Base-by-base conservation (phyloP, 2,888 invertebrate species). In the Nomada lathburiana region DNA sequence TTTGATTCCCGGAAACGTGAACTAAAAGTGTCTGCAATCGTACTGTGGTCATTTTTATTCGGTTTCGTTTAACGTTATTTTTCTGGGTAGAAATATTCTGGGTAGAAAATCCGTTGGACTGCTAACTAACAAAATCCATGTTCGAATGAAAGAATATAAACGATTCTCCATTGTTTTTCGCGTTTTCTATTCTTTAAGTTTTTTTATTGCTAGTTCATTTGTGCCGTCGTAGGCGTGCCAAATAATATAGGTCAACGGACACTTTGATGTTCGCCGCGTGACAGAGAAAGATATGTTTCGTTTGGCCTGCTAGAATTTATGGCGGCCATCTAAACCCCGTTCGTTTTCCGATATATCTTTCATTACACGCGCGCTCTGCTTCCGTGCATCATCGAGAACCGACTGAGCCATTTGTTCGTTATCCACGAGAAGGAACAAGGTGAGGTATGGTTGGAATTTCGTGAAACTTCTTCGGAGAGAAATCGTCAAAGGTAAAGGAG, bases 281-380 rank as follows among this genome's bases (percentile, higher is more conserved):
- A 42, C 16, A 4, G 10, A 16, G 70, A 60, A 59, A 36, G 10
- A 47, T 70, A 29, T 60, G 29, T 52, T 36, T 63, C 76, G 63
- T 55, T 69, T 18, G 50, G 55, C 16, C 18, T 36, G 29, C 11
- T n/a, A 47, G 55, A 47, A 69, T 76, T 76, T 69, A 76, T 69
- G 69, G 50, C 36, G 36, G 55, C 53, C 50, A 68, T 69, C 68
- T 44, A 68, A 47, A 20, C 52, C 20, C 47, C 26, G 20, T 20
- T 53, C 60, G 57, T 42, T 68, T 60, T 53, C 68, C 53, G 52
- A 60, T 75, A 68, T 50, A 59, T 55, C 73, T 65, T 65, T 73
- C 64, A 59, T 73, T 65, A 50, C 11, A 57, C 52, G 53, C 4
- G 42, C 44, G 10, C 62, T 13, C 10, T n/a, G 44, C 16, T 59